Percentiles rank a stretch among this genome's conserved stretches.
These are phyloP conservation scores for Notocelia uddmanniana DNA, from an alignment of 2,888 invertebrate genomes.

Conservation along the genomic window DNA sequence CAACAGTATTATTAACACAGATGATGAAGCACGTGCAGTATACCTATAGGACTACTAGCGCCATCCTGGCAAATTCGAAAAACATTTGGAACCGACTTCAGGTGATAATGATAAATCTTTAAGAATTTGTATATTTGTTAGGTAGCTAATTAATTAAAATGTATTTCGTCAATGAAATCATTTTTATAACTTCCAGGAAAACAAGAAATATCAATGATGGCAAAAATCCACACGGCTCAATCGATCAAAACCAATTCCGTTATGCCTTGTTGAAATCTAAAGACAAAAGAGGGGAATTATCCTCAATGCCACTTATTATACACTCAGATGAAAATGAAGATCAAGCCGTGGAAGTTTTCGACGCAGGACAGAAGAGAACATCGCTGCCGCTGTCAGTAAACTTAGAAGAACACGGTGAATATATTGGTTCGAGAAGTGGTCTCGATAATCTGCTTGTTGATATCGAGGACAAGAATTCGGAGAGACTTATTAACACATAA, in stretches of 20 bases:
- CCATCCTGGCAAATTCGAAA: too few species aligned
- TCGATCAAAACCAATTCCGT: conserved; percentile 77
- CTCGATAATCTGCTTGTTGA: conserved; percentile 75
- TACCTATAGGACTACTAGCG: too few species aligned
- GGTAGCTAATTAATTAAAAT: too few species aligned
- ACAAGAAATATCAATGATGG: conserved; percentile 70
- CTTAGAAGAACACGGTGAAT: conserved; percentile 74
- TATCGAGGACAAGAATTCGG: conserved; percentile 73
- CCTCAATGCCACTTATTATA: conserved; percentile 78
- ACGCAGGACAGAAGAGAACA: conserved; percentile 78
- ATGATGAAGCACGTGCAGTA: too few species aligned
- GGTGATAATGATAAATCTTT: too few species aligned
- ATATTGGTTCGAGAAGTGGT: conserved; percentile 61
- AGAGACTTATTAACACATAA: conserved; percentile 75
- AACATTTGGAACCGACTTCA: too few species aligned
- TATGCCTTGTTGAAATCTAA: conserved; percentile 81
- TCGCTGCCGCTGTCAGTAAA: conserved; percentile 77
- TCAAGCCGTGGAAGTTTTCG: conserved; percentile 81
- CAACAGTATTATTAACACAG: too few species aligned
- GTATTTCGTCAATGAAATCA: too few species aligned
- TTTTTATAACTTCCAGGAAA: conserved; percentile 65
- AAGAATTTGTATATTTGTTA: too few species aligned
- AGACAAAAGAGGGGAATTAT: conserved; percentile 78
- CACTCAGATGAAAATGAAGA: conserved; percentile 83
- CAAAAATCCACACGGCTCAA: conserved; percentile 64